A percentile compares a stretch with the other conserved stretches of the same genome.
Conservation (phyloP, 2,113 vertebrate species). For the Tursiops truncatus region DNA sequence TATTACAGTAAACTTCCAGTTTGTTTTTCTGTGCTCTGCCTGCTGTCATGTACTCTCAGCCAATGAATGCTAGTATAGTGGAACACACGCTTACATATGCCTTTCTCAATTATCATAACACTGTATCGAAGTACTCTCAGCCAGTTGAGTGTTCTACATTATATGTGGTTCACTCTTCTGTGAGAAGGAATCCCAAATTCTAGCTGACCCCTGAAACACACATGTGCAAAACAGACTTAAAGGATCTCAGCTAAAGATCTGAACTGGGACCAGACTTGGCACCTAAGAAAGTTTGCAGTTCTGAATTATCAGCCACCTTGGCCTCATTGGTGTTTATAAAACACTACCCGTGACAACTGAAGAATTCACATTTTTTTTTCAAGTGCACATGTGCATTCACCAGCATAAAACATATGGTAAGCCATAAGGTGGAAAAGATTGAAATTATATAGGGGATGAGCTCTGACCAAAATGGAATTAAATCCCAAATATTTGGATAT, state of each 20-base stretch:
- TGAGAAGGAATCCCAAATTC: neutral
- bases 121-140: fast-evolving
- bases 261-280: neutral
- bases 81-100: fast-evolving
- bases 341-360: neutral
- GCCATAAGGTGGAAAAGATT: neutral
- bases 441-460: neutral
- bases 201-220: neutral
- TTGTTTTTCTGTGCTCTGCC: neutral
- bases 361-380: neutral
- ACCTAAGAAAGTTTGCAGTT: neutral
- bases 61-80: neutral
- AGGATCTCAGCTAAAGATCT: neutral
- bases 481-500: neutral
- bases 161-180: neutral
- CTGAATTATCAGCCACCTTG: neutral
- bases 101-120: neutral
- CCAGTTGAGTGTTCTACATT: neutral
- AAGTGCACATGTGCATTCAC: neutral
- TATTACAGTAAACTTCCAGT: neutral
- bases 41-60: neutral
- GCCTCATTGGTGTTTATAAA: neutral
- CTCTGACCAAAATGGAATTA: neutral
- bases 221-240: neutral
- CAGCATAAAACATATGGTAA: neutral